Conservation (phyloP, 2,113 vertebrate species). For the Mesocricetus auratus region DNA sequence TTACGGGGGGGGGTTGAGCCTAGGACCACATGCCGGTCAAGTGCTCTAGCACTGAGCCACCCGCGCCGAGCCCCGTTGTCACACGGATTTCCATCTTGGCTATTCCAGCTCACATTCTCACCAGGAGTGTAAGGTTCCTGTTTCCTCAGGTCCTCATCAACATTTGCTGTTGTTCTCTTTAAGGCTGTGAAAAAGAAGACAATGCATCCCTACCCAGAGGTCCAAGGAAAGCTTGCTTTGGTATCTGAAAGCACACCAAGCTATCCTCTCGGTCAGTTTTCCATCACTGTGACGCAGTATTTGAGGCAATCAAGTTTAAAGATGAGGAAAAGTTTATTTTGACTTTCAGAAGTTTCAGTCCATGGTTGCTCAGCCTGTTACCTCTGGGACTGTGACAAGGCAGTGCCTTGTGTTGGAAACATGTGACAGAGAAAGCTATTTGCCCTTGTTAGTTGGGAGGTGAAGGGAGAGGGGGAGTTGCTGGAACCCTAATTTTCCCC, state of each 20-base stretch:
- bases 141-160: not conserved
- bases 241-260: not conserved
- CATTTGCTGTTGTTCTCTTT: not conserved
- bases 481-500: not conserved
- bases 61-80: too few relatives aligned
- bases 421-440: too few relatives aligned
- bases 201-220: not conserved
- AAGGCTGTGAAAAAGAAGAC: not conserved
- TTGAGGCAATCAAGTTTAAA: not conserved
- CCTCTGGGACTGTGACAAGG: not conserved
- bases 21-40: not conserved
- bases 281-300: not conserved
- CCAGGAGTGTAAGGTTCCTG: too few relatives aligned
- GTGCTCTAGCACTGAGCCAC: not conserved
- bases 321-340: not conserved
- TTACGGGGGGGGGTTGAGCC: not conserved
- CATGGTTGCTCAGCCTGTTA: too few relatives aligned
- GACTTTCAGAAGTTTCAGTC: not conserved
- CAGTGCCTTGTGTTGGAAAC: too few relatives aligned
- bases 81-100: not conserved
- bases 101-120: not conserved
- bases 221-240: not conserved
- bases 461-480: not conserved
- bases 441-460: too few relatives aligned
- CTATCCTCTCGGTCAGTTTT: not conserved